phyloP scores from a whole-genome alignment of 2,888 invertebrate genomes.

The Sylvicola cinctus region DNA sequence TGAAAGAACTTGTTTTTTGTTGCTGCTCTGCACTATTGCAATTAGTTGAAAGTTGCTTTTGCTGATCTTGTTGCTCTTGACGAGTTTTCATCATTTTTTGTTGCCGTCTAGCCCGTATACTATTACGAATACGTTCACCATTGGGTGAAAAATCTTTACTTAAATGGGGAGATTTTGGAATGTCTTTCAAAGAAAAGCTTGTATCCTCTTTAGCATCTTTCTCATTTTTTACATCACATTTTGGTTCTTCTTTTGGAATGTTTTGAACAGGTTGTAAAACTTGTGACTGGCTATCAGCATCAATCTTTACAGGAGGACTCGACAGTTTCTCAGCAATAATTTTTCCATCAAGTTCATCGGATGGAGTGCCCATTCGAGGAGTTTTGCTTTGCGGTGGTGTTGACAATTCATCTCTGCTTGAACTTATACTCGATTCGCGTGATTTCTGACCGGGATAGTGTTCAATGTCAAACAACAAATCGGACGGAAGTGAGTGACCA shows the following conservation, averaged over 20 bases:
- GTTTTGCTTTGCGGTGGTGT: constrained; percentile 13
- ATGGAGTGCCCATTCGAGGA: background rate
- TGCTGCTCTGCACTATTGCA: constrained; percentile 5
- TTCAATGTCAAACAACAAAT: constrained; percentile 52
- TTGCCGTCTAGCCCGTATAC: constrained; percentile 22
- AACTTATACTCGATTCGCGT: constrained; percentile 21
- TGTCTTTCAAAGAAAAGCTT: too few species aligned
- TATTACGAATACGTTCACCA: constrained; percentile 23
- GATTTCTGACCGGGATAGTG: constrained; percentile 37
- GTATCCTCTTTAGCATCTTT: too few species aligned
- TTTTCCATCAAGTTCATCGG: background rate
- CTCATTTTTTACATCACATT: too few species aligned
- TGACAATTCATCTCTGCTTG: constrained; percentile 20
- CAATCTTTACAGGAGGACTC: background rate
- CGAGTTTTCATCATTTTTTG: constrained; percentile 12
- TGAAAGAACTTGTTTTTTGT: background rate
- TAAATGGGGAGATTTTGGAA: constrained; percentile 25
- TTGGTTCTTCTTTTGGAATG: too few species aligned
- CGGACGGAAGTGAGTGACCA: constrained; percentile 38
- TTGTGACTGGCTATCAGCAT: background rate
- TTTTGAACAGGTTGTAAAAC: background rate
- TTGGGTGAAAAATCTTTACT: constrained; percentile 25
- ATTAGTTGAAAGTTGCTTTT: constrained; percentile 6
- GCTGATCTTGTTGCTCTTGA: too few species aligned
- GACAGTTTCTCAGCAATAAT: constrained; percentile 1